Base-by-base conservation (phyloP, 2,888 invertebrate species). In the Erannis defoliaria region DNA sequence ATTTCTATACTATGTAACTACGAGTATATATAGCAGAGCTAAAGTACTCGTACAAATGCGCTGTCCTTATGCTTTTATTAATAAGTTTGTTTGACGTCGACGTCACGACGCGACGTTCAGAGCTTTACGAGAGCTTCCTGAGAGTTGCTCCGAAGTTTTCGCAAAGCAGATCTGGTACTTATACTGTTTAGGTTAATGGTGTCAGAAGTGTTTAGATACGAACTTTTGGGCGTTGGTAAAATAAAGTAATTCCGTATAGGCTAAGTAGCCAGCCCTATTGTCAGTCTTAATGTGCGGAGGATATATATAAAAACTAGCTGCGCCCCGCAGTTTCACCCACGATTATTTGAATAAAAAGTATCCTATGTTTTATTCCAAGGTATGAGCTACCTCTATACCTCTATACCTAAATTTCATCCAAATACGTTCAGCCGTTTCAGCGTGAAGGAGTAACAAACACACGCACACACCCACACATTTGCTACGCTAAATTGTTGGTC, bases 21-120 rank as follows among this genome's bases (percentile, higher is more conserved):
- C 5, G 14, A n/a, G n/a, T 33, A 4, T 35, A 35, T 26, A 26
- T 26, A 14, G 35, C 18, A 38, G 6, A 38, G 16, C 38, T 38
- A 31, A 55, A 51, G n/a, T 48, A 56, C 31, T 26, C 19, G 12
- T 45, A 48, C 12, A 59, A 43, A 58, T 46, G 50, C 50, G 49
- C 18, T 35, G 61, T 67, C 65, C 65, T 65, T 67, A 62, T 45
- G 67, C 46, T 62, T 64, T 69, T 73, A 75, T 73, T 72, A 77
- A 66, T 66, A 76, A 76, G 73, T 77, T 76, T 66, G 67, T 70
- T 66, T 68, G 68, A 64, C 42, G 68, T 53, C 55, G 63, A 66
- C 68, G 65, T 66, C 74, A 66, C 57, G 53, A 57, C 26, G 26
- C 8, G n/a, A n/a, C 66, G 56, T 62, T 65, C 62, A 55, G 56